Evolutionary conservation across 2,888 invertebrate genomes (phyloP).

Genomic region (Microctonus aethiopoides): DNA sequence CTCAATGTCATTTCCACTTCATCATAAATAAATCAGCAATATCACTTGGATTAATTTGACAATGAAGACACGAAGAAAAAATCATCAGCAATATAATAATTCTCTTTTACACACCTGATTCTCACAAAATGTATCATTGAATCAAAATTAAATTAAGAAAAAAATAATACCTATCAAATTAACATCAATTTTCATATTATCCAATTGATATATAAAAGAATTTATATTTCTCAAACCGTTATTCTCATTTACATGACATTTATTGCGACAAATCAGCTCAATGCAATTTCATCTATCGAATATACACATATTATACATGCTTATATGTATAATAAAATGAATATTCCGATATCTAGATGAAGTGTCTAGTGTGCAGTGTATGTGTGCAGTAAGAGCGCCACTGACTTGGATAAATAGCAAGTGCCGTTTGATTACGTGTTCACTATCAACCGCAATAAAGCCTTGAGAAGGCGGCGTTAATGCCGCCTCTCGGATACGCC

Average conservation of each 20-base stretch:
- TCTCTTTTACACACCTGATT: no score
- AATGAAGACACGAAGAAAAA: constrained; percentile 7
- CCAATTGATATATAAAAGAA: no score
- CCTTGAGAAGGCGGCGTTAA: constrained; percentile 63
- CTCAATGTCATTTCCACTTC: not conserved
- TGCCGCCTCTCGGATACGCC: constrained; percentile 67
- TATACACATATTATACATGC: no score
- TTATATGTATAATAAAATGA: not conserved
- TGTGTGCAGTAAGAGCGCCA: not conserved
- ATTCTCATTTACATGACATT: not conserved
- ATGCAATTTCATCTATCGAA: not conserved
- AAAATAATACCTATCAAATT: no score
- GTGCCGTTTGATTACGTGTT: constrained; percentile 50
- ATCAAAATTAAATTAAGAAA: no score
- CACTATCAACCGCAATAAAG: constrained; percentile 61
- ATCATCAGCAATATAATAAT: not conserved
- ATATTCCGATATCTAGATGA: not conserved
- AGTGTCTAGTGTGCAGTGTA: not conserved
- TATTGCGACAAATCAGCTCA: no score
- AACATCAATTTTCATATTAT: not conserved
- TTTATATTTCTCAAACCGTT: not conserved
- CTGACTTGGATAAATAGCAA: constrained; percentile 45
- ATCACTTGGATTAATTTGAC: constrained; percentile 16
- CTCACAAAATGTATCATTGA: no score
- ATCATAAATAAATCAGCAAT: constrained; percentile 10